Base-by-base conservation (phyloP, 2,113 vertebrate species). In the Sinocyclocheilus anophthalmus region DNA sequence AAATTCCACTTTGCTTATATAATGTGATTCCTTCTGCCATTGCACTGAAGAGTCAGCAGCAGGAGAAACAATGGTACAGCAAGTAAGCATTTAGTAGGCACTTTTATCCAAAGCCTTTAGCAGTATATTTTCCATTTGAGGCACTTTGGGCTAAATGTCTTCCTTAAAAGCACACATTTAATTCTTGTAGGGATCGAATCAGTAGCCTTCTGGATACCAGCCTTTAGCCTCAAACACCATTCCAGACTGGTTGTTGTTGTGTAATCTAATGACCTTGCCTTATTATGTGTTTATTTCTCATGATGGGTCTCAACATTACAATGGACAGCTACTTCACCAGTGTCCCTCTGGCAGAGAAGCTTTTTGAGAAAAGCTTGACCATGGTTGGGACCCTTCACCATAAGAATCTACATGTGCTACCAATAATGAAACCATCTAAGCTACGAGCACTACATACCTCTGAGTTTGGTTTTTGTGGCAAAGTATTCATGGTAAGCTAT, bases 291-390 rank as follows among this genome's bases (percentile, higher is more conserved):
- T 24, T 77, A 1, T 77, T 33, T 55, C 24, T 57, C 13, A 61
- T 75, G 53, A 85, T 63, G 76, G 70, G 77, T 33, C 59, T 63
- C 33, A 83, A 82, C 69, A 78, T 85, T 72, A 85, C 79, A 77
- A 70, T 88, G 72, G 78, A 85, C 61, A 82, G 59, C n/a, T 45
- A 24, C 39, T 22, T 82, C 8, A 53, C n/a, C 84, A 84, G 59
- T 84, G 53, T 84, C 61, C 73, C 79, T 79, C 79, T 88, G 79
- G 80, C 87, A 61, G 45, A 88, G 76, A 76, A 72, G 18, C 79
- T 86, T 42, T 75, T 84, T 39, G 84, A 83, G 75, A 83, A 84
- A 53, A 76, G 79, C 63, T 63, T 86, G 72, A 86, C 73, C 80
- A 72, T 83, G 85, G 84, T 86, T 9, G 84, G 79, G 50, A 75